phyloP scores from a whole-genome alignment of 2,888 invertebrate species.

The Holacanthella duospinosa region DNA sequence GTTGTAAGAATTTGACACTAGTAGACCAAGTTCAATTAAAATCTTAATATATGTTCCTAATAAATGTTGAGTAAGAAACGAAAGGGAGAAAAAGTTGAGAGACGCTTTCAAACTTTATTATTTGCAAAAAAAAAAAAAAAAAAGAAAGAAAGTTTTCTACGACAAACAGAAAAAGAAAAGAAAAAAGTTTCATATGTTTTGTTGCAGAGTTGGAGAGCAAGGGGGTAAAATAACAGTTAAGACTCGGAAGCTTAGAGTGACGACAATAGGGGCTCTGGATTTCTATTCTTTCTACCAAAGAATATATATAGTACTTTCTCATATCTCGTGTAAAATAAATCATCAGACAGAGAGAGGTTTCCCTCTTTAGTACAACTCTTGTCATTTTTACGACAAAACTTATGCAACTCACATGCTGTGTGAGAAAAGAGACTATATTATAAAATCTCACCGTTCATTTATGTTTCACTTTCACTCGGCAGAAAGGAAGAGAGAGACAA shows the following conservation, averaged over 20 bases:
- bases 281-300: neutral
- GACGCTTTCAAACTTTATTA: conserved; percentile 1
- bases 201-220: neutral
- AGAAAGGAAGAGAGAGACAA: neutral
- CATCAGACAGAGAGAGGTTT: conserved; percentile 9
- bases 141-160: neutral
- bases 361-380: neutral
- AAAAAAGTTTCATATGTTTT: neutral
- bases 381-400: conserved; percentile 19
- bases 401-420: conserved; percentile 9
- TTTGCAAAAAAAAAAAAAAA: too few species aligned
- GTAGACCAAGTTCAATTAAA: neutral
- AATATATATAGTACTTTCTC: conserved; percentile 9
- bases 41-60: neutral
- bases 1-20: neutral
- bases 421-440: neutral
- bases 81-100: conserved; percentile 5
- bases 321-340: conserved; percentile 19
- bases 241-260: neutral
- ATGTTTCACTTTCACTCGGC: neutral
- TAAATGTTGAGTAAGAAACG: neutral
- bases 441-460: conserved; percentile 1
- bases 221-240: conserved; percentile 2
- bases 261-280: neutral
- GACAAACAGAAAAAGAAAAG: neutral